These are phyloP conservation scores for Myathropa florea DNA, from an alignment of 2,888 invertebrate species.

Conservation along the genomic window DNA sequence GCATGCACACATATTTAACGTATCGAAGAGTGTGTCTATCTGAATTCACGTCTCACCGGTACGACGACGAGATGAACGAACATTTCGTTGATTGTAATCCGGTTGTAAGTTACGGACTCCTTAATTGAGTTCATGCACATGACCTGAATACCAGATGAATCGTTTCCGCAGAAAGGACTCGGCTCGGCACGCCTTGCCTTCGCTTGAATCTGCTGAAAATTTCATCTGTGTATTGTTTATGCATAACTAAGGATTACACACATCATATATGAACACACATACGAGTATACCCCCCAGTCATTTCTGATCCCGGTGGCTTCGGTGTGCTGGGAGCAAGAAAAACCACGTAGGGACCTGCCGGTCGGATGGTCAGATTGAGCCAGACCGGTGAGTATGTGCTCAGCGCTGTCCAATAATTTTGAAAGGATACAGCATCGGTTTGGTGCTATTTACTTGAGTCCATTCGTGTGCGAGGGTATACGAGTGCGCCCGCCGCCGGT, in stretches of 20 bases:
- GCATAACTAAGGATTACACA: conserved; percentile 50
- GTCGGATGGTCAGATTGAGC: background rate
- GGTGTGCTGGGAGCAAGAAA: background rate
- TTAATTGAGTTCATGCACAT: conserved; percentile 70
- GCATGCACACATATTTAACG: conserved; percentile 32
- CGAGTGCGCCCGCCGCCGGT: background rate
- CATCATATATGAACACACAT: background rate
- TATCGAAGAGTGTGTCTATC: conserved; percentile 19
- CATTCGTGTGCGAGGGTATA: background rate
- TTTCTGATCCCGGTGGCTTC: background rate
- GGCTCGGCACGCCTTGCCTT: background rate
- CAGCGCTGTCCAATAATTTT: conserved; percentile 12
- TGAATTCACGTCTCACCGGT: conserved; percentile 5
- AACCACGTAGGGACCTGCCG: background rate
- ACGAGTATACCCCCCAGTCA: background rate
- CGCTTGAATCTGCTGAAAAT: conserved; percentile 34
- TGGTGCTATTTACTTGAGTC: conserved; percentile 25
- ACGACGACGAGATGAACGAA: conserved; percentile 32
- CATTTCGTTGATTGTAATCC: conserved; percentile 69
- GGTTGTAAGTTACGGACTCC: conserved; percentile 69
- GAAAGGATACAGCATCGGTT: conserved; percentile 15
- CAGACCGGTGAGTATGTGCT: background rate
- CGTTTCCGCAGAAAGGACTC: conserved; percentile 51
- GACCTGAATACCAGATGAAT: conserved; percentile 65
- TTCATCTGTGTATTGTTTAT: conserved; percentile 66